Percentiles rank a stretch among this genome's conserved stretches.
These are phyloP conservation scores for Barnardius zonarius DNA, from an alignment of 2,113 vertebrate species.

Conservation along the genomic window DNA sequence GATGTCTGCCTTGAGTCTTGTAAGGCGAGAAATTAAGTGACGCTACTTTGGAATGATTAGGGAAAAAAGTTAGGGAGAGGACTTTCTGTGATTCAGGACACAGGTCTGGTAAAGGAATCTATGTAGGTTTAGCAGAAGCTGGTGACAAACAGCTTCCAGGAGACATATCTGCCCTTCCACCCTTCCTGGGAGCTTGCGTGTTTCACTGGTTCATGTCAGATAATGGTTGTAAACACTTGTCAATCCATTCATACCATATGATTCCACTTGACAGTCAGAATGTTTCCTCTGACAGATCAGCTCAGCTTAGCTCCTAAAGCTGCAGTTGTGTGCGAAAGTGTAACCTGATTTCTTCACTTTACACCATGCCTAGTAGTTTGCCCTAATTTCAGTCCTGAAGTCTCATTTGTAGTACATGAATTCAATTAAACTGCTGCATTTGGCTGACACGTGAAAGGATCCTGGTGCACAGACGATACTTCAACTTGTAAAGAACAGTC, in stretches of 20 bases:
- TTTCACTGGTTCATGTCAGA: background rate
- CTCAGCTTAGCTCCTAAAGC: background rate
- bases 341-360: background rate
- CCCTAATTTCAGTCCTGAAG: background rate
- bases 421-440: background rate
- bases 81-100: background rate
- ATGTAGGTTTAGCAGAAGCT: background rate
- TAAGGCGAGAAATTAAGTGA: background rate
- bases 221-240: background rate
- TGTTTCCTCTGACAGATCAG: background rate
- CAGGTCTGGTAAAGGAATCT: background rate
- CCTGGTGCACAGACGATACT: background rate
- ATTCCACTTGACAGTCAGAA: background rate
- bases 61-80: background rate
- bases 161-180: background rate
- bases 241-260: background rate
- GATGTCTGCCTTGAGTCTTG: background rate
- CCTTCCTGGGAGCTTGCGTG: background rate
- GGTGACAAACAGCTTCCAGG: background rate
- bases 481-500: background rate
- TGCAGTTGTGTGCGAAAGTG: background rate
- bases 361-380: background rate
- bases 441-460: background rate
- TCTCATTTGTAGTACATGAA: background rate
- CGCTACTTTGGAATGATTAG: background rate